phyloP scores from a whole-genome alignment of 2,113 vertebrate genomes.

The Phoenicopterus ruber region DNA sequence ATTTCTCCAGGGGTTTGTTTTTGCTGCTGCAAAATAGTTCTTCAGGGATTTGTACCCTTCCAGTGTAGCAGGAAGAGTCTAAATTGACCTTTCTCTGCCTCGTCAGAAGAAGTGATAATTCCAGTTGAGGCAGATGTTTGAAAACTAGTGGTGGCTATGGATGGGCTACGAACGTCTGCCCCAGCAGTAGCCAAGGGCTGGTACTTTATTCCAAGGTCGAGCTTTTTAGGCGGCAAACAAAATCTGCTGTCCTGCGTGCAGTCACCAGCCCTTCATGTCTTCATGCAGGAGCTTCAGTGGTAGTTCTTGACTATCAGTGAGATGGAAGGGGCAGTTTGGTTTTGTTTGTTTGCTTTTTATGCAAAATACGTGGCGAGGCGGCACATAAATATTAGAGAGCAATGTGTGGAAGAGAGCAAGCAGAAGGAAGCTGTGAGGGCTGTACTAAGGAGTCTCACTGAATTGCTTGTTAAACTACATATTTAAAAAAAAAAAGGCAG shows the following conservation, averaged over 20 bases:
- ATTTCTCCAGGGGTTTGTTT: not conserved
- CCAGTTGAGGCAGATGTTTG: not conserved
- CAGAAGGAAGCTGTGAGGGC: not conserved
- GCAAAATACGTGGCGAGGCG: not conserved
- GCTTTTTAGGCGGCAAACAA: not conserved
- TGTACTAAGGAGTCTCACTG: not conserved
- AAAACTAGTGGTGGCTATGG: not conserved
- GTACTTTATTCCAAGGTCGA: not conserved
- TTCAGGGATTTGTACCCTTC: not conserved
- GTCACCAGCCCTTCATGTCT: not conserved
- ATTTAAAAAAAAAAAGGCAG: not conserved
- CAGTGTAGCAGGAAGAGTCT: not conserved
- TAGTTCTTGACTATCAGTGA: not conserved
- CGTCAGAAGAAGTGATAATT: not conserved
- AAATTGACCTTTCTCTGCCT: not conserved
- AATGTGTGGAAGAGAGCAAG: not conserved
- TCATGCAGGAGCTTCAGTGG: not conserved
- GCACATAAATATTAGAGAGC: not conserved
- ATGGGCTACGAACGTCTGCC: not conserved
- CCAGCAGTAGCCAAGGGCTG: not conserved
- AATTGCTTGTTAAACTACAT: not conserved
- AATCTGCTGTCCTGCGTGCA: not conserved
- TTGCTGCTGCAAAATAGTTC: not conserved
- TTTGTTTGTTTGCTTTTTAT: not conserved
- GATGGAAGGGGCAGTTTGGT: not conserved